Percentiles rank a stretch among this genome's conserved stretches.
Conservation (phyloP, 2,888 invertebrate genomes). For the Apodemia hepburni region DNA sequence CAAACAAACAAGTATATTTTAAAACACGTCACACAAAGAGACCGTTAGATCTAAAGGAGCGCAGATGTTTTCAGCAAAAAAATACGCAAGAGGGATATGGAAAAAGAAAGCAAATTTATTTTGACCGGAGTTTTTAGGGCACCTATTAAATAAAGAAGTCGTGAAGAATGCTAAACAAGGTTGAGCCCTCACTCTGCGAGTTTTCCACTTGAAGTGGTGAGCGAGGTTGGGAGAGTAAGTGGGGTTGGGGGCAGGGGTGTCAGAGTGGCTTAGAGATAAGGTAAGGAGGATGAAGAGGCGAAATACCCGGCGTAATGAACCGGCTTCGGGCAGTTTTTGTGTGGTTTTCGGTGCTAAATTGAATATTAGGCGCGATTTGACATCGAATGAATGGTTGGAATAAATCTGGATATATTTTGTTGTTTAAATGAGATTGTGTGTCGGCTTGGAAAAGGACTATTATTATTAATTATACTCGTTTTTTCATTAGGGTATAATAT, state of each 20-base stretch:
- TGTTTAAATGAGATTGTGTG: constrained; percentile 68
- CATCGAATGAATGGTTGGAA: constrained; percentile 72
- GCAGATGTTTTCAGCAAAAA: constrained; percentile 54
- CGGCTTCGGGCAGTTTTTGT: constrained; percentile 76
- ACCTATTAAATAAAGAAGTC: constrained; percentile 79
- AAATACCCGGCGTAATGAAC: constrained; percentile 78
- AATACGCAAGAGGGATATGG: constrained; percentile 60
- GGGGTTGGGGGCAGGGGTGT: constrained; percentile 47
- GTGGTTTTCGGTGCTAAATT: constrained; percentile 74
- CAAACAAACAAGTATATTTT: constrained; percentile 2
- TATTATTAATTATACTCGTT: too few relatives aligned
- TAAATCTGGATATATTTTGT: constrained; percentile 76
- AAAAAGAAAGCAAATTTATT: constrained; percentile 75
- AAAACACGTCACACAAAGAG: constrained; percentile 10
- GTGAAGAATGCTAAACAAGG: constrained; percentile 79
- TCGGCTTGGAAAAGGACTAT: too few relatives aligned
- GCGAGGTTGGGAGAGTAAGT: constrained; percentile 38
- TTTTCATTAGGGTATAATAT: too few relatives aligned
- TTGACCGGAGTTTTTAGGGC: constrained; percentile 71
- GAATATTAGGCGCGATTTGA: constrained; percentile 79
- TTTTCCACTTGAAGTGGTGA: constrained; percentile 76
- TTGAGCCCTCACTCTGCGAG: constrained; percentile 76
- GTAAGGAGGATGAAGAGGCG: constrained; percentile 78
- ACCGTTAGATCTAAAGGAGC: constrained; percentile 38
- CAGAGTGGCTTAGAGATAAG: constrained; percentile 79